Evolutionary conservation across 2,797 vertebrate genomes (phyloP), one percentile per base, ranked within the genome.

Genomic region (Acanthurus tractus): DNA sequence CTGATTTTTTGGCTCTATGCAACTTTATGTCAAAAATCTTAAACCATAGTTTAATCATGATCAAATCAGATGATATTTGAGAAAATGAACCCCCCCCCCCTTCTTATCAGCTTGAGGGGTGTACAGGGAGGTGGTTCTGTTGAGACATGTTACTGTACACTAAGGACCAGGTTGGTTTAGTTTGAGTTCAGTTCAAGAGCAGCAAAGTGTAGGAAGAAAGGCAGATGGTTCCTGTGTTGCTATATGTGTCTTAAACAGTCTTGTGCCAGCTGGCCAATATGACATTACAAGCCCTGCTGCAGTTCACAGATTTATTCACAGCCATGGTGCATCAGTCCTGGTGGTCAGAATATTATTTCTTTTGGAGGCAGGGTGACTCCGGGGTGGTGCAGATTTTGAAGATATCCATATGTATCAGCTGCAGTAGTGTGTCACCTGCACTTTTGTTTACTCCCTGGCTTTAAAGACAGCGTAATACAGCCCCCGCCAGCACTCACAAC

Each of bases 261-360:
- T 25, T 13, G 3, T 52, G 22, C 23, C 22, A 11, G 48, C 46
- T 54, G 62, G 48, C 40, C 56, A 46, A 36, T 22, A 45, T 34
- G 23, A 49, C 57, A 8, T 55, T 15, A 2, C 13, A 22, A 64
- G 15, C 15, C 14, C 23, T 29, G 17, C 36, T 20, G 18, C 40
- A 42, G 25, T 53, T 74, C 8, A 48, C 20, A 2, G 25, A 25
- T 76, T 66, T 66, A 77, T 81, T 79, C 59, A 78, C 5, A 57
- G 64, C 22, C 50, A 62, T 8, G 1, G 15, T 3, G 23, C 45
- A 49, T 48, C 53, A 29, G 11, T 25, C 18, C 25, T 23, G 22
- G 18, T 53, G 18, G 36, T 61, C 9, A 17, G 9, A 8, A 23
- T 40, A 10, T 9, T 23, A 36, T 40, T 42, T 57, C 46, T 29